A percentile compares a stretch with the other conserved stretches of the same genome.
These are phyloP conservation scores for Nothobranchius kuhntae DNA, from an alignment of 2,113 vertebrate species.

Conservation along the genomic window DNA sequence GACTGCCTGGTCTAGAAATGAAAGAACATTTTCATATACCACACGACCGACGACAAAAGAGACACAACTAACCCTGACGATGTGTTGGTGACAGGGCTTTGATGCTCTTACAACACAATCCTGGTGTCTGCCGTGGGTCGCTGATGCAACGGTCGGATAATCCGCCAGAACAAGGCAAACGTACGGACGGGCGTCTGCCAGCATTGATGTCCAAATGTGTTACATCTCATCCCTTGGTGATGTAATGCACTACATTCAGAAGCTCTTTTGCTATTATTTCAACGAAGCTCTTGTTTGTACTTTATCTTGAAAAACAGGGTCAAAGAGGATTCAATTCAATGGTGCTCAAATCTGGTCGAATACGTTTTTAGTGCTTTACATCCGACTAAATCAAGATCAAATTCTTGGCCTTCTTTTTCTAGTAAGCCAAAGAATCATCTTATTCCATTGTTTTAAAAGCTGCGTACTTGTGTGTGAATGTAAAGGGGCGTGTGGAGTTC, in stretches of 20 bases:
- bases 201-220: conserved; percentile 34
- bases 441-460: not conserved
- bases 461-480: not conserved
- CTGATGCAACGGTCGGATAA: conserved; percentile 49
- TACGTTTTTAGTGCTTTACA: too few species aligned
- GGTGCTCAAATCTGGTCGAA: too few species aligned
- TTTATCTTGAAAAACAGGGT: too few species aligned
- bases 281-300: conserved; percentile 10
- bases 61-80: not conserved
- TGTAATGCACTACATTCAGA: conserved; percentile 29
- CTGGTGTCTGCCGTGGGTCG: conserved; percentile 20
- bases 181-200: conserved; percentile 21
- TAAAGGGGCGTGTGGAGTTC: not conserved
- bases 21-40: not conserved
- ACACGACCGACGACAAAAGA: conserved; percentile 6
- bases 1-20: not conserved
- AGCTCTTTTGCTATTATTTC: conserved; percentile 10
- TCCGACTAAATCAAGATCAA: too few species aligned
- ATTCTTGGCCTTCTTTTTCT: not conserved
- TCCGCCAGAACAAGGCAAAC: conserved; percentile 36
- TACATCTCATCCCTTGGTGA: conserved; percentile 36
- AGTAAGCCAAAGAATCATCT: too few species aligned
- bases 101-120: conserved; percentile 27
- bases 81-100: conserved; percentile 36
- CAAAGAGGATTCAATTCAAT: too few species aligned